phyloP scores from a whole-genome alignment of 2,797 vertebrate genomes.

The Siniperca obscura region DNA sequence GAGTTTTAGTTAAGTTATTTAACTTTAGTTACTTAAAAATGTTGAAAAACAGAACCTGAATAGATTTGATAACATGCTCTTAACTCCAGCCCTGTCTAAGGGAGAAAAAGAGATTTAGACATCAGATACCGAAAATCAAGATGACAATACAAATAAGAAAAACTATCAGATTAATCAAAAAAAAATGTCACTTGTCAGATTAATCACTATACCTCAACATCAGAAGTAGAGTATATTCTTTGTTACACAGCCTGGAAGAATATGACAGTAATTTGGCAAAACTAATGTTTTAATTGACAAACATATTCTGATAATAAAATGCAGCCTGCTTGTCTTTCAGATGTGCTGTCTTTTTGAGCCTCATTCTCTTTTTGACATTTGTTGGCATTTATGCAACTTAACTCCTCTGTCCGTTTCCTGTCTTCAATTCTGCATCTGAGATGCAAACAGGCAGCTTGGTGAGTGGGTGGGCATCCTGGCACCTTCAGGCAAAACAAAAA shows the following conservation, averaged over 20 bases:
- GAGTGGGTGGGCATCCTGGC: slow-evolving; percentile 37
- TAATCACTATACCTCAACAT: not conserved
- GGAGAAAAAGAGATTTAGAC: not conserved
- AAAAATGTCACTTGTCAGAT: not conserved
- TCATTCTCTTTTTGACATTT: not conserved
- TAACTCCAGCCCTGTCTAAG: too few relatives aligned
- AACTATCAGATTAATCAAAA: not conserved
- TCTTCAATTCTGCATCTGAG: slow-evolving; percentile 8
- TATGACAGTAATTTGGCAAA: too few relatives aligned
- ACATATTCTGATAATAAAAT: not conserved
- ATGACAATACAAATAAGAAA: not conserved
- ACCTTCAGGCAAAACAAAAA: not conserved
- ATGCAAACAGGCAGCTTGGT: not conserved
- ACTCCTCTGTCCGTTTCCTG: not conserved
- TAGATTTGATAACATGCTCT: not conserved
- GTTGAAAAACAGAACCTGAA: too few relatives aligned
- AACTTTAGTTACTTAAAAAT: too few relatives aligned
- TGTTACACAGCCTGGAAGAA: not conserved
- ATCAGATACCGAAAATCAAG: too few relatives aligned
- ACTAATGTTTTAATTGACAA: too few relatives aligned
- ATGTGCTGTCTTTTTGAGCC: not conserved
- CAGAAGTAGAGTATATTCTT: not conserved
- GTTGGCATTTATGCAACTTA: not conserved
- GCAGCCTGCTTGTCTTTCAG: not conserved
- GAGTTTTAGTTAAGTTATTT: too few relatives aligned